Conservation (phyloP, 2,888 invertebrate species). For the Tuta absoluta region DNA sequence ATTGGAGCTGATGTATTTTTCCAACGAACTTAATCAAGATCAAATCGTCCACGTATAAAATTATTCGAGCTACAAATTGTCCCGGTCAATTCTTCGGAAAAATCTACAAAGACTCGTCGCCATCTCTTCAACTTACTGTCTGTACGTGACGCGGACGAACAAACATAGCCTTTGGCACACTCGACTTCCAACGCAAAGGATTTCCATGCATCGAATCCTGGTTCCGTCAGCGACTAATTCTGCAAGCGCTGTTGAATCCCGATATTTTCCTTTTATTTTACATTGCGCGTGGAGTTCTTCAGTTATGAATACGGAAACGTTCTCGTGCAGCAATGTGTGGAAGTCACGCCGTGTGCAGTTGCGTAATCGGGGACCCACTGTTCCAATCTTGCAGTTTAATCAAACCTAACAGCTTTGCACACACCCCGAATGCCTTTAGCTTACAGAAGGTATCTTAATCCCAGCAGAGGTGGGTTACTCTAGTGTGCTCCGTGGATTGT, state of each 20-base stretch:
- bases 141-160: conserved; percentile 14
- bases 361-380: not conserved
- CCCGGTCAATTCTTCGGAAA: not conserved
- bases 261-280: not conserved
- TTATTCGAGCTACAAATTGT: not conserved
- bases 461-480: conserved; percentile 3
- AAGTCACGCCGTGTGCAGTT: not conserved
- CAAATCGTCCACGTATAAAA: conserved; percentile 5
- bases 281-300: not conserved
- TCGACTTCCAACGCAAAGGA: conserved; percentile 13
- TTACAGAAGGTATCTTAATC: conserved; percentile 11
- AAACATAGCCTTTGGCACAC: conserved; percentile 6
- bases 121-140: not conserved
- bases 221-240: not conserved
- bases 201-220: conserved; percentile 20
- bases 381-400: conserved; percentile 26
- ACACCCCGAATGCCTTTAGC: conserved; percentile 7
- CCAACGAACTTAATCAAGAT: conserved; percentile 2
- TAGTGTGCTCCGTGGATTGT: not conserved
- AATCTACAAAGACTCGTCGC: not conserved
- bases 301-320: not conserved
- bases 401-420: conserved; percentile 24
- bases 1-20: not conserved
- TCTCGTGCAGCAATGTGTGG: not conserved
- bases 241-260: not conserved